Conservation (phyloP, 2,888 invertebrate genomes). For the Plagodis pulveraria region DNA sequence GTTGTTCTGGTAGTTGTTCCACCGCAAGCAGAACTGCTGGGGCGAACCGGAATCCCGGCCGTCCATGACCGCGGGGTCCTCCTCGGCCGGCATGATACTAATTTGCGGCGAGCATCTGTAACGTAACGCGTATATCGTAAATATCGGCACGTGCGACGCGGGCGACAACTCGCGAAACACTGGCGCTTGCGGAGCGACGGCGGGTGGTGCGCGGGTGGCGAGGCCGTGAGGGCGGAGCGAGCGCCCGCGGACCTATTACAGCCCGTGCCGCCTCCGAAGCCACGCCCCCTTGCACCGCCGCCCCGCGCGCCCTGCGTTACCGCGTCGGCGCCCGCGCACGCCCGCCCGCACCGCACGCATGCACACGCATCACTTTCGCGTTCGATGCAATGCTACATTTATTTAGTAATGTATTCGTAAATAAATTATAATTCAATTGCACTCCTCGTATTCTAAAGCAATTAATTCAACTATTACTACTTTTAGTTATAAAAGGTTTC, state of each 20-base stretch:
- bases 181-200: constrained; percentile 50
- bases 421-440: constrained; percentile 43
- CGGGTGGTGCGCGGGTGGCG: constrained; percentile 54
- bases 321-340: constrained; percentile 33
- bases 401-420: constrained; percentile 19
- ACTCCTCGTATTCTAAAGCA: constrained; percentile 1
- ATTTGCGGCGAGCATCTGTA: constrained; percentile 76
- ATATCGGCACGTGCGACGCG: constrained; percentile 59
- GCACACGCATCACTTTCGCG: constrained; percentile 30
- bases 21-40: constrained; percentile 95
- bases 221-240: constrained; percentile 57
- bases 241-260: constrained; percentile 52
- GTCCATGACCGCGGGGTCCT: constrained; percentile 77
- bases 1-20: constrained; percentile 97
- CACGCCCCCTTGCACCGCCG: constrained; percentile 43
- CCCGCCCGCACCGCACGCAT: constrained; percentile 29
- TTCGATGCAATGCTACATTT: constrained; percentile 2
- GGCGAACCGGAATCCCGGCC: constrained; percentile 86
- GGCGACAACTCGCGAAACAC: constrained; percentile 74
- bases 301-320: constrained; percentile 40
- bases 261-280: constrained; percentile 53
- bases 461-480: too few relatives aligned
- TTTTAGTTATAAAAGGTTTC: constrained; percentile 14
- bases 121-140: constrained; percentile 61
- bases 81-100: constrained; percentile 79